A percentile compares a stretch with the other conserved stretches of the same genome.
Evolutionary conservation across 2,888 invertebrate genomes (phyloP).

Genomic region (Monopis laevigella): DNA sequence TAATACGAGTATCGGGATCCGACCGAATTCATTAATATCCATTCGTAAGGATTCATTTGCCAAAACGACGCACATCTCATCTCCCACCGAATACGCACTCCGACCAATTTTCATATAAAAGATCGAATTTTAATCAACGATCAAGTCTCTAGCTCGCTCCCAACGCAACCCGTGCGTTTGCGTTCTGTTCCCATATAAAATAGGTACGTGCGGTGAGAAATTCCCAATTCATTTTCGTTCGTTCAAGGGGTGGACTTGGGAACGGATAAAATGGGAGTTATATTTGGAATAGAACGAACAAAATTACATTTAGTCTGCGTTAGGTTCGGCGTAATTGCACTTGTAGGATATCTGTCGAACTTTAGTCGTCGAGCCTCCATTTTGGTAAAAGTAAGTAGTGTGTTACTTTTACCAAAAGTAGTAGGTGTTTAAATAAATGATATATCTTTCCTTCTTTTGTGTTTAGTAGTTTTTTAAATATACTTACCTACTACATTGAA

Average conservation of each 20-base stretch:
- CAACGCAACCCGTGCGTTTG: not conserved
- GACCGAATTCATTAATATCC: slow-evolving; percentile 9
- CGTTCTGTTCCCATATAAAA: not conserved
- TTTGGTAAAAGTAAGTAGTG: too few relatives aligned
- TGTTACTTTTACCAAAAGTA: too few relatives aligned
- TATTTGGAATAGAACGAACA: slow-evolving; percentile 6
- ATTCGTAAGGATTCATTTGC: slow-evolving; percentile 11
- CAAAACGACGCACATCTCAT: slow-evolving; percentile 9
- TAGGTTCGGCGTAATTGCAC: slow-evolving; percentile 34
- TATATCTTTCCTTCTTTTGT: too few relatives aligned
- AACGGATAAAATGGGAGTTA: slow-evolving; percentile 1
- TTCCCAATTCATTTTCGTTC: not conserved
- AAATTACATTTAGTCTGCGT: slow-evolving; percentile 22
- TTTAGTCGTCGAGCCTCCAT: too few relatives aligned
- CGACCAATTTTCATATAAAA: slow-evolving; percentile 26
- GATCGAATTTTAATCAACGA: slow-evolving; percentile 45
- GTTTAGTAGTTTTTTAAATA: too few relatives aligned
- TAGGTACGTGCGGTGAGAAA: not conserved
- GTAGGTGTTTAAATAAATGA: too few relatives aligned
- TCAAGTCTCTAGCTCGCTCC: slow-evolving; percentile 24
- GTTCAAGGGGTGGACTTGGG: not conserved
- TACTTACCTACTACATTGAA: too few relatives aligned
- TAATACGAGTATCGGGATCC: not conserved
- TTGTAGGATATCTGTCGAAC: slow-evolving; percentile 25
- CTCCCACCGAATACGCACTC: slow-evolving; percentile 21